Percentiles rank a stretch among this genome's conserved stretches.
phyloP scores from a whole-genome alignment of 2,888 invertebrate species.

The Cosmorhoe ocellata region DNA sequence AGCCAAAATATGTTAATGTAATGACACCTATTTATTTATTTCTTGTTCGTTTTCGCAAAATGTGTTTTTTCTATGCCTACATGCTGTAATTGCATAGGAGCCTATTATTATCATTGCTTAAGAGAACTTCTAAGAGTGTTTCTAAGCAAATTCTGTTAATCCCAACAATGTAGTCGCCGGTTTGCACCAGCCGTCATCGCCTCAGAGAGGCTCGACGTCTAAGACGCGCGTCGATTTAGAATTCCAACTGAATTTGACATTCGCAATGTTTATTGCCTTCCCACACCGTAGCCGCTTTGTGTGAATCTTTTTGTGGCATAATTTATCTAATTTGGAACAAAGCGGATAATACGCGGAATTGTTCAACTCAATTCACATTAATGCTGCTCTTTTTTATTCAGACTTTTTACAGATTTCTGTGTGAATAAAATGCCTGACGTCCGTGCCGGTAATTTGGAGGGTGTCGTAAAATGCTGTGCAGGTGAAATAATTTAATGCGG shows the following conservation, averaged over 20 bases:
- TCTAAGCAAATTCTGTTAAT: too few species aligned
- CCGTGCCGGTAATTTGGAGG: conserved; percentile 18
- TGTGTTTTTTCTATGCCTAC: too few species aligned
- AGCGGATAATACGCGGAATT: conserved; percentile 58
- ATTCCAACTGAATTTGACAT: conserved; percentile 72
- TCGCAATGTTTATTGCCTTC: conserved; percentile 68
- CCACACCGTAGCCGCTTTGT: conserved; percentile 60
- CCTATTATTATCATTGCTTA: too few species aligned
- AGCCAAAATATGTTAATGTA: too few species aligned
- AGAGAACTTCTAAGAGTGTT: too few species aligned
- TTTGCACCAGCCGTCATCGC: conserved; percentile 31
- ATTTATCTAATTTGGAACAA: conserved; percentile 77
- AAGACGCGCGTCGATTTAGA: conserved; percentile 64
- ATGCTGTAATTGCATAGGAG: too few species aligned
- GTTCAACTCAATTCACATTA: conserved; percentile 48
- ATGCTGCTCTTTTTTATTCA: conserved; percentile 34
- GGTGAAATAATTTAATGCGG: conserved; percentile 12
- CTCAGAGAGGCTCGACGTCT: conserved; percentile 44
- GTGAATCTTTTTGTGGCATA: conserved; percentile 67
- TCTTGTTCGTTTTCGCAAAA: too few species aligned
- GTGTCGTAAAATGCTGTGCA: conserved; percentile 14
- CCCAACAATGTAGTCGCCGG: too few species aligned
- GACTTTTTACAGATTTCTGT: conserved; percentile 25
- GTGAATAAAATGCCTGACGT: conserved; percentile 22
- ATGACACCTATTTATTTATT: too few species aligned